Conservation (phyloP, 2,888 invertebrate genomes). For the Agrochola lota region DNA sequence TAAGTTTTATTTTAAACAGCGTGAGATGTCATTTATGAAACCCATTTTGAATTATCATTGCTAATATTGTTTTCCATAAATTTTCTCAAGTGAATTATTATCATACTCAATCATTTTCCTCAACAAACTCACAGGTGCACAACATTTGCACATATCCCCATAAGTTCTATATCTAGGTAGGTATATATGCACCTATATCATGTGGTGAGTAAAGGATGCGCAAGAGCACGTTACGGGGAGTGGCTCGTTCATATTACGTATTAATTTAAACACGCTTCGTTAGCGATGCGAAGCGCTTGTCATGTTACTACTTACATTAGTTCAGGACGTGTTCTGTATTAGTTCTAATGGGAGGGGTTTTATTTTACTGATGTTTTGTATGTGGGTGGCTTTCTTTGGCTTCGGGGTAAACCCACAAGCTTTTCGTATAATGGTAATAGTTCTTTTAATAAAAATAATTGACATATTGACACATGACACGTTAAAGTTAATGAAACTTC, state of each 20-base stretch:
- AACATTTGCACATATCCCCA: neutral
- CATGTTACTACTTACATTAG: constrained; percentile 26
- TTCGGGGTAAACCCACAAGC: neutral
- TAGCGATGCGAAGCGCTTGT: constrained; percentile 64
- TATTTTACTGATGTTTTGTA: neutral
- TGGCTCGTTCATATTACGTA: constrained; percentile 64
- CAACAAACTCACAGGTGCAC: neutral
- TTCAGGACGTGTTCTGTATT: constrained; percentile 12
- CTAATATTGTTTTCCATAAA: neutral
- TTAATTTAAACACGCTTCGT: constrained; percentile 69
- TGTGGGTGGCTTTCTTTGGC: neutral
- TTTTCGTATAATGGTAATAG: neutral
- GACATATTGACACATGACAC: no score
- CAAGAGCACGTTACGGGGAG: constrained; percentile 60
- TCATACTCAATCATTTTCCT: neutral
- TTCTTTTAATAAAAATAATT: neutral
- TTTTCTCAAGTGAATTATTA: neutral
- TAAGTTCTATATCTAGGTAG: neutral
- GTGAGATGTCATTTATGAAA: no score
- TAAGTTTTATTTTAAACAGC: no score
- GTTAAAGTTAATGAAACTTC: neutral
- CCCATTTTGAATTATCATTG: neutral
- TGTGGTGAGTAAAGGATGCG: constrained; percentile 52
- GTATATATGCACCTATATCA: neutral
- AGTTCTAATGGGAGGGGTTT: neutral